Conservation (phyloP, 2,797 vertebrate species). For the Poecilia wingei region DNA sequence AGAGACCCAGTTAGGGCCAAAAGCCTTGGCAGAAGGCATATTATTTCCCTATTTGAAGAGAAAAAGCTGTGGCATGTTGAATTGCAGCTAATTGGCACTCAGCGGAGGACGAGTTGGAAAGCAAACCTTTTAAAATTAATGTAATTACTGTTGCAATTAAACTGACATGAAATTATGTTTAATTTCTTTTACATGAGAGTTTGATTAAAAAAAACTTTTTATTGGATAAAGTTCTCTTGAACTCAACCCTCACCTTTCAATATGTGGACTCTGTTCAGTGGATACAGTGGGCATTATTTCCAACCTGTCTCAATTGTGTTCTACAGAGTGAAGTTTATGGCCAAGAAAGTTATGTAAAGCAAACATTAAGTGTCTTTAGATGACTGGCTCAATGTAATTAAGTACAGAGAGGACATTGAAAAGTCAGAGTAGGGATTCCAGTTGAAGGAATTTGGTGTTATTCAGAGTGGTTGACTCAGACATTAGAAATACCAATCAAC, state of each 20-base stretch:
- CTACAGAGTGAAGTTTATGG: background rate
- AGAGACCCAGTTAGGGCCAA: conserved; percentile 77
- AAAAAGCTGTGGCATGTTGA: conserved; percentile 73
- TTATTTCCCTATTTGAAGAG: conserved; percentile 75
- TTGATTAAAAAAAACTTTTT: background rate
- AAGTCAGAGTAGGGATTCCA: background rate
- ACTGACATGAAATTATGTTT: background rate
- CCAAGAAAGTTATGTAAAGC: background rate
- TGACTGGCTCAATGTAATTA: background rate
- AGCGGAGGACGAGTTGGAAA: conserved; percentile 47
- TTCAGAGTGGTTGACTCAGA: background rate
- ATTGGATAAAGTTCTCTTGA: background rate
- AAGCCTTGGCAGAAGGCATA: conserved; percentile 69
- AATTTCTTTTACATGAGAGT: background rate
- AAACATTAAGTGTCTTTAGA: background rate
- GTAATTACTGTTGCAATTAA: background rate
- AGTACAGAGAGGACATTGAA: background rate
- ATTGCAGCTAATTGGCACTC: conserved; percentile 74
- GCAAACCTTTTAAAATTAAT: background rate
- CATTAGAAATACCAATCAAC: background rate
- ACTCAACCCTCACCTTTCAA: background rate
- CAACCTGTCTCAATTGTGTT: background rate
- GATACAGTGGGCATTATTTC: background rate
- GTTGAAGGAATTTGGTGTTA: background rate
- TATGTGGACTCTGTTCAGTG: background rate